phyloP scores from a whole-genome alignment of 2,797 vertebrate genomes.

The Schizopygopsis malacanthus region DNA sequence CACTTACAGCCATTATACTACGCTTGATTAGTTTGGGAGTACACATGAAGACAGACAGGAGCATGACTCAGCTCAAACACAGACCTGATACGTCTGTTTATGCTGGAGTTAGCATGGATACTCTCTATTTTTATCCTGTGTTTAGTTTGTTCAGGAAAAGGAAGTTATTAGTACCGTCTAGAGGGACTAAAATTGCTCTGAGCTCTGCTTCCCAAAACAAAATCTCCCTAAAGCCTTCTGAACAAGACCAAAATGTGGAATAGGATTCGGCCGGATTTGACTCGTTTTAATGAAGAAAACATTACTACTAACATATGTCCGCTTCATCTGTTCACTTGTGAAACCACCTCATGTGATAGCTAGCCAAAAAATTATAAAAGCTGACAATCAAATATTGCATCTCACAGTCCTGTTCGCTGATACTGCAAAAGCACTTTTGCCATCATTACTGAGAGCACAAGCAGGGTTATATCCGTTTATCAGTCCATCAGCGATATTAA shows the following conservation, averaged over 20 bases:
- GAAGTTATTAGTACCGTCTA: slow-evolving; percentile 46
- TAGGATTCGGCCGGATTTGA: not conserved
- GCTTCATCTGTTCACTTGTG: not conserved
- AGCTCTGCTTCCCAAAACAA: slow-evolving; percentile 17
- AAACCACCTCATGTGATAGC: not conserved
- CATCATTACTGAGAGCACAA: not conserved
- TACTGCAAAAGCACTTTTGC: not conserved
- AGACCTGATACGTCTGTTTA: not conserved
- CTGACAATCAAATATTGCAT: not conserved
- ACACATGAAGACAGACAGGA: not conserved
- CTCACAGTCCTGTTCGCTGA: not conserved
- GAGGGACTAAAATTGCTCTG: slow-evolving; percentile 13
- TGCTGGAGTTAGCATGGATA: not conserved
- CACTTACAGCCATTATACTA: not conserved
- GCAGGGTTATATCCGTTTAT: not conserved
- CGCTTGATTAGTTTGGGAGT: not conserved
- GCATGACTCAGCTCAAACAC: not conserved
- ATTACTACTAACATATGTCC: not conserved
- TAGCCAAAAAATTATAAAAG: not conserved
- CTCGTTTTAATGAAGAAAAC: slow-evolving; percentile 7
- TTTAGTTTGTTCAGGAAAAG: slow-evolving; percentile 51
- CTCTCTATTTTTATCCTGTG: slow-evolving; percentile 26
- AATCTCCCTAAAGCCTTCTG: not conserved
- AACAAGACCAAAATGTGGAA: slow-evolving; percentile 14
- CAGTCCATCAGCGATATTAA: not conserved